Conservation (phyloP, 2,888 invertebrate genomes). For the Rotaria magnacalcarata region DNA sequence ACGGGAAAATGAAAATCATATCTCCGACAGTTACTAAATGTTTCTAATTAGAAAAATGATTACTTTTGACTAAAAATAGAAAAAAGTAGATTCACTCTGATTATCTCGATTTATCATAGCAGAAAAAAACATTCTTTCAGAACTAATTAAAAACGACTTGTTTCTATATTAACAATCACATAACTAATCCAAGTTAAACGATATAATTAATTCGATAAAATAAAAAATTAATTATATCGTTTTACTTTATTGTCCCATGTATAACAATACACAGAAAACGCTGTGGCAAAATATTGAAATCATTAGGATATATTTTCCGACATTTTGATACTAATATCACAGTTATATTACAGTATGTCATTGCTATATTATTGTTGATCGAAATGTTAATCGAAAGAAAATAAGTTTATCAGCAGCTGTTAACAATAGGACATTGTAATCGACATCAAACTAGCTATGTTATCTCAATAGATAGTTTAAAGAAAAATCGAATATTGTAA, state of each 20-base stretch:
- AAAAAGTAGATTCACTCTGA: neutral
- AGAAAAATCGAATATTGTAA: neutral
- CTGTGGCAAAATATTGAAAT: neutral
- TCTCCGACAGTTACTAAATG: neutral
- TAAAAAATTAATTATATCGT: neutral
- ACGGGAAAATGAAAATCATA: neutral
- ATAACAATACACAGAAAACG: neutral
- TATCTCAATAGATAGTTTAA: neutral
- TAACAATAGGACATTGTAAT: neutral
- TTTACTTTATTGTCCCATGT: neutral
- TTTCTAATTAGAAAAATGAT: neutral
- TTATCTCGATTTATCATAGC: neutral
- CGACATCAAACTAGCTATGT: neutral
- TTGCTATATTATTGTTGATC: neutral
- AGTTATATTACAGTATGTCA: neutral
- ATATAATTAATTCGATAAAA: too few relatives aligned
- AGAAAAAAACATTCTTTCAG: neutral
- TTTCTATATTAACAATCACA: neutral
- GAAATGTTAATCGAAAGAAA: constrained; percentile 1
- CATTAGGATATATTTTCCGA: neutral
- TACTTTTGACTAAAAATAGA: neutral
- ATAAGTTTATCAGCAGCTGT: neutral
- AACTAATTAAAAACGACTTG: neutral
- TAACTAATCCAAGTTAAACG: too few relatives aligned
- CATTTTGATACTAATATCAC: constrained; percentile 6